A percentile compares a stretch with the other conserved stretches of the same genome.
These are phyloP conservation scores for Neolamprologus fasciatus DNA, from an alignment of 2,113 vertebrate genomes.

Conservation along the genomic window DNA sequence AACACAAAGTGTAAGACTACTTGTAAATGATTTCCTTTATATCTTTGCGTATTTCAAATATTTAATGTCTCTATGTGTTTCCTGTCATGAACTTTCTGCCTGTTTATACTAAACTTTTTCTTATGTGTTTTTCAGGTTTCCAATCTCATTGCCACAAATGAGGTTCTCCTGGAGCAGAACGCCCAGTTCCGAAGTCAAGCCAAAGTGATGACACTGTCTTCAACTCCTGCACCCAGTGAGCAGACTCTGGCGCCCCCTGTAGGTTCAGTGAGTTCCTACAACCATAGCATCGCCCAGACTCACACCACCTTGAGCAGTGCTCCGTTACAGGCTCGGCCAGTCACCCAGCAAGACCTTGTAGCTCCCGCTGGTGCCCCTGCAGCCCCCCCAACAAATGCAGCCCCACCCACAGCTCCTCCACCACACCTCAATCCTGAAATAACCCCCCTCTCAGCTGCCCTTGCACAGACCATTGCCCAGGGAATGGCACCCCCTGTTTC, in stretches of 20 bases:
- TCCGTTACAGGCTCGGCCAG: conserved; percentile 86
- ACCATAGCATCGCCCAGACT: conserved; percentile 94
- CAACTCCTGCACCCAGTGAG: conserved; percentile 82
- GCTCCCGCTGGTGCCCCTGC: conserved; percentile 79
- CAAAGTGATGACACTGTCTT: conserved; percentile 91
- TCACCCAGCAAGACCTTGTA: conserved; percentile 89
- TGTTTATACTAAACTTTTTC: background rate
- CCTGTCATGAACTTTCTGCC: background rate
- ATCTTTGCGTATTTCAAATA: background rate
- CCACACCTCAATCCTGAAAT: conserved; percentile 89
- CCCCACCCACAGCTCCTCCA: conserved; percentile 75
- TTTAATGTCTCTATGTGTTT: background rate
- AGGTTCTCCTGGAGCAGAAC: conserved; percentile 95
- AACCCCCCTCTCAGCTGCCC: conserved; percentile 85
- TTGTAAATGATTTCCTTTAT: background rate
- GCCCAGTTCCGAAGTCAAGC: conserved; percentile 93
- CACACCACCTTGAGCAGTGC: conserved; percentile 97
- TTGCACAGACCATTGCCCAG: conserved; percentile 93
- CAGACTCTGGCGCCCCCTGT: conserved; percentile 85
- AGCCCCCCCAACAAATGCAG: conserved; percentile 76
- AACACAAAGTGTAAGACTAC: background rate
- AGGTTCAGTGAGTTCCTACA: conserved; percentile 89
- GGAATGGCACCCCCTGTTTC: conserved; percentile 93
- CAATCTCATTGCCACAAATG: conserved; percentile 91
- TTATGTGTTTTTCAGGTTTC: conserved; percentile 73